Base-by-base conservation (phyloP, 2,797 vertebrate genomes). In the Helicolenus hilgendorfi region DNA sequence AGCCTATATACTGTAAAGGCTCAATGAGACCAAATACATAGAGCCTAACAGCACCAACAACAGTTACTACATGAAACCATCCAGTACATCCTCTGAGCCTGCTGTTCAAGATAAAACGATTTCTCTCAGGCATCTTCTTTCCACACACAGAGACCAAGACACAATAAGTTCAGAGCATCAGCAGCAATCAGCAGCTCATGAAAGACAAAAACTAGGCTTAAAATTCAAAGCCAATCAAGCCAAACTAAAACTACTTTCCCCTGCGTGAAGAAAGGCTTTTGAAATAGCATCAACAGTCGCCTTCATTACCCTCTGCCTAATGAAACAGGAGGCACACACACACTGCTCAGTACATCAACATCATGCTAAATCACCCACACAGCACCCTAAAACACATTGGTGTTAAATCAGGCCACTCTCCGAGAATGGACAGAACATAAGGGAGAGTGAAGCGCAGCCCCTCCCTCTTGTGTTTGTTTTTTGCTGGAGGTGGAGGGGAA, bases 401-500 rank as follows among this genome's bases (percentile, higher is more conserved):
- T 45, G 79, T 83, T 63, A 84, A 75, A 68, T 84, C 75, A 85
- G 84, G 89, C 75, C 91, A 89, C 70, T 79, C 29, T 76, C 53
- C 0, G 59, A 78, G 69, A 88, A 77, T 4, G 56, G 35, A 71
- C 45, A 38, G 18, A 84, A 63, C 81, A 85, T 71, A 38, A 80
- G 79, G 81, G 86, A 78, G 71, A 60, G 60, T 14, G 13, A 62
- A 56, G 77, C 38, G 1, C 78, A 69, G 75, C 84, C 88, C 79
- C 85, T 81, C 84, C 84, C 79, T 77, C 53, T 10, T 81, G 68
- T 89, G 77, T 88, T 93, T 86, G 86, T 92, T 86, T 89, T 86
- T 85, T n/a, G 88, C 92, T 91, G 77, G 88, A 81, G 91, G 90
- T 90, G 85, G 67, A 84, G 75, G 68, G 81, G 69, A 77, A 77